Evolutionary conservation across 2,888 invertebrate genomes (phyloP).

Genomic region (Hermodice carunculata): DNA sequence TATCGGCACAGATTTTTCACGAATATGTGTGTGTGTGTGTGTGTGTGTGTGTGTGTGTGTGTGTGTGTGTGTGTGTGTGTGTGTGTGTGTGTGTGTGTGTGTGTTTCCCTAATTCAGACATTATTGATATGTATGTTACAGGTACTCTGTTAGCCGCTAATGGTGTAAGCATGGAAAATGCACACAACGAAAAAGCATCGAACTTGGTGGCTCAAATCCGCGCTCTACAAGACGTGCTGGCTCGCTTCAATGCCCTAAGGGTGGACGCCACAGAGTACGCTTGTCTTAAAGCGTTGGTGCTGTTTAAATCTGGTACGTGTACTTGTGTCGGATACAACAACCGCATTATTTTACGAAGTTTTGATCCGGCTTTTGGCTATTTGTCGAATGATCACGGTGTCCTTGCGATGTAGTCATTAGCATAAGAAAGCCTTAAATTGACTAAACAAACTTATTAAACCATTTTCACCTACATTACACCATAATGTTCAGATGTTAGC

Average conservation of each 20-base stretch:
- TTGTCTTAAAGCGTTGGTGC: conserved; percentile 84
- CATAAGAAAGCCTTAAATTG: too few relatives aligned
- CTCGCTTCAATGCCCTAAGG: conserved; percentile 76
- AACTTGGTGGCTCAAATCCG: conserved; percentile 73
- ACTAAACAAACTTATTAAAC: too few relatives aligned
- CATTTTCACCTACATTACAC: too few relatives aligned
- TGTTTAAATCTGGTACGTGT: conserved; percentile 84
- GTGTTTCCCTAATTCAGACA: too few relatives aligned
- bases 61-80: too few relatives aligned
- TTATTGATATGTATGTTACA: conserved; percentile 35
- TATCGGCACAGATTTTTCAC: too few relatives aligned
- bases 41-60: too few relatives aligned
- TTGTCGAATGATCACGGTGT: background rate
- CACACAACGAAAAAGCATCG: conserved; percentile 58
- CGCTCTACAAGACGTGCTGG: conserved; percentile 76
- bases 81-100: too few relatives aligned
- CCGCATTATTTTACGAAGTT: background rate
- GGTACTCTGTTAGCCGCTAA: conserved; percentile 69
- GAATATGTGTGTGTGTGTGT: too few relatives aligned
- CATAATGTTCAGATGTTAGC: too few relatives aligned
- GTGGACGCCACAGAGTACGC: conserved; percentile 88
- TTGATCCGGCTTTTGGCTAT: background rate
- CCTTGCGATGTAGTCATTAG: too few relatives aligned
- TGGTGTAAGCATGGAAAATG: conserved; percentile 73
- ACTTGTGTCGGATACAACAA: background rate